Evolutionary conservation across 2,113 vertebrate species (phyloP).

Genomic region (Myxocyprinus asiaticus): DNA sequence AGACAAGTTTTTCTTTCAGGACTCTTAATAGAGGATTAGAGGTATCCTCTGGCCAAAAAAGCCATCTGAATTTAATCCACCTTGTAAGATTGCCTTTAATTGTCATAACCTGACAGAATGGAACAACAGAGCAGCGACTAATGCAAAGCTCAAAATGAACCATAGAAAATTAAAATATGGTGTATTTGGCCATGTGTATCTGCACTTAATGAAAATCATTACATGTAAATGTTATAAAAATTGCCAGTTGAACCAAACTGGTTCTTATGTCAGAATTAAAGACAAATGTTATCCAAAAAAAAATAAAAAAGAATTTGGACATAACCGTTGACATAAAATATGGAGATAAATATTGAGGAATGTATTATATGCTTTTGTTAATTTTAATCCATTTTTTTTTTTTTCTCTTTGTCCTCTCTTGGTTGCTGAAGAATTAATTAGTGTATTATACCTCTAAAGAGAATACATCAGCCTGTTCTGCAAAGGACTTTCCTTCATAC

Average conservation of each 20-base stretch:
- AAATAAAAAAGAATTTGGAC: not conserved
- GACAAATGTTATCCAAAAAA: too few relatives aligned
- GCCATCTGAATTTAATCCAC: conserved; percentile 52
- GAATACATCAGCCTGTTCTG: conserved; percentile 21
- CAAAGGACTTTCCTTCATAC: conserved; percentile 21
- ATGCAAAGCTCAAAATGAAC: conserved; percentile 7
- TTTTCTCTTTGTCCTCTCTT: not conserved
- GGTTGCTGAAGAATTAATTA: conserved; percentile 13
- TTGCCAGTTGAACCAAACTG: not conserved
- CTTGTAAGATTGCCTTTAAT: conserved; percentile 47
- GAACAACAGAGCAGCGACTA: conserved; percentile 24
- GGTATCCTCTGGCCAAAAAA: conserved; percentile 23
- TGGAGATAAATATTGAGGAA: too few relatives aligned
- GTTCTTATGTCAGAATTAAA: too few relatives aligned
- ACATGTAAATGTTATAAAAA: not conserved
- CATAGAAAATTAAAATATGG: conserved; percentile 3
- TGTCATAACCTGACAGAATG: conserved; percentile 48
- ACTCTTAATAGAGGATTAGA: conserved; percentile 49
- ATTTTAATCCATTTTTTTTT: not conserved
- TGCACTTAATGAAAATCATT: conserved; percentile 6
- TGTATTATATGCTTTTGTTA: too few relatives aligned
- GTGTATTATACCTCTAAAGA: not conserved
- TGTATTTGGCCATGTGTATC: not conserved
- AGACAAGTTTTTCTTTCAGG: conserved; percentile 24
- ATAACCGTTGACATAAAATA: not conserved